phyloP scores from a whole-genome alignment of 2,888 invertebrate genomes.

The Villa cingulata region DNA sequence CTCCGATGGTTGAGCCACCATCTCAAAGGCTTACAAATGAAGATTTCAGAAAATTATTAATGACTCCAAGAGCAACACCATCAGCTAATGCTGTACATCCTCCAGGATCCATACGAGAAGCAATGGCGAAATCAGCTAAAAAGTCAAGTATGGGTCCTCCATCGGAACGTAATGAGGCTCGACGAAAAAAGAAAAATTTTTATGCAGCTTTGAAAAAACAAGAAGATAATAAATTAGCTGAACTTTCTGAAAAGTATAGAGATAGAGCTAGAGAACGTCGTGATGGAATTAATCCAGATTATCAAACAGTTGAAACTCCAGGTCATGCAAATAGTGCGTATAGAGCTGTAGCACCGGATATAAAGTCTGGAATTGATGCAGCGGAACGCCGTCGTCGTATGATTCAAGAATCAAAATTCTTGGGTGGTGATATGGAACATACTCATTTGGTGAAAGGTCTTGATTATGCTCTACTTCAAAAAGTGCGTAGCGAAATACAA shows the following conservation, averaged over 20 bases:
- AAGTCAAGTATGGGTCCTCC: constrained; percentile 35
- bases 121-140: constrained; percentile 43
- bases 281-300: constrained; percentile 70
- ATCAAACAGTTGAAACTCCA: constrained; percentile 68
- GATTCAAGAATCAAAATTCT: constrained; percentile 97
- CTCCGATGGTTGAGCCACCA: constrained; percentile 34
- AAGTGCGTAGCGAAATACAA: constrained; percentile 82
- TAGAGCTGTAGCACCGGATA: constrained; percentile 90
- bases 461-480: constrained; percentile 82
- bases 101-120: constrained; percentile 51
- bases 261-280: constrained; percentile 83
- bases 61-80: constrained; percentile 78
- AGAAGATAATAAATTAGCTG: constrained; percentile 88
- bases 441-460: constrained; percentile 99
- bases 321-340: constrained; percentile 34
- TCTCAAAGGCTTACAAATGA: constrained; percentile 86
- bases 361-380: constrained; percentile 86
- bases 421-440: constrained; percentile 99
- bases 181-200: constrained; percentile 86
- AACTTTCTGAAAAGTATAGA: constrained; percentile 84
- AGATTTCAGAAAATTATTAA: constrained; percentile 88
- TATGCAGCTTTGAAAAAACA: constrained; percentile 90
- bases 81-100: constrained; percentile 30
- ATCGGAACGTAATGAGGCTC: constrained; percentile 62
- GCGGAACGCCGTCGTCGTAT: constrained; percentile 88